phyloP scores from a whole-genome alignment of 1,140 invertebrate genomes.

The Apocrypta bakeri region DNA sequence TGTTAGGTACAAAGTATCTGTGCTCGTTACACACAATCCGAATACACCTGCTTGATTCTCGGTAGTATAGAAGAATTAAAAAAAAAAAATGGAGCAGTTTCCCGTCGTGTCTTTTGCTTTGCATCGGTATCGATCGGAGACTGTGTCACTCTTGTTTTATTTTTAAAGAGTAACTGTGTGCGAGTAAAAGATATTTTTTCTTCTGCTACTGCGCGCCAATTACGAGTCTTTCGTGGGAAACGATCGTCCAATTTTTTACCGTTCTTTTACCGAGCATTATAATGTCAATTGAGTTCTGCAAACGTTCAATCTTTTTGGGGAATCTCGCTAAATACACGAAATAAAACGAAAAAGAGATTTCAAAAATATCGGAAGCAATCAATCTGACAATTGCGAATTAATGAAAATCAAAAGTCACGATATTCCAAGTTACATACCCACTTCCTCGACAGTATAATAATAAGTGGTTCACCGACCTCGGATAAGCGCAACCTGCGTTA shows the following conservation, averaged over 20 bases:
- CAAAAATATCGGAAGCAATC: too few relatives aligned
- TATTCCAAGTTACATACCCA: too few relatives aligned
- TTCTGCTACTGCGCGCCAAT: not conserved
- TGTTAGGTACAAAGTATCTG: too few relatives aligned
- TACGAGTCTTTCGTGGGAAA: not conserved
- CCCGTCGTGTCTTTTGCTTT: not conserved
- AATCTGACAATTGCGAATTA: too few relatives aligned
- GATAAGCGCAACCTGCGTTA: not conserved
- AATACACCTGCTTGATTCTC: too few relatives aligned
- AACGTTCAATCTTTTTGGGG: too few relatives aligned
- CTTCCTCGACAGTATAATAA: not conserved
- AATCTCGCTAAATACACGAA: too few relatives aligned
- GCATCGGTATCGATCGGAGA: not conserved
- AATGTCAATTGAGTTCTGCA: not conserved
- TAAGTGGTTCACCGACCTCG: not conserved
- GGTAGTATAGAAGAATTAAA: not conserved
- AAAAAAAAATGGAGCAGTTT: not conserved
- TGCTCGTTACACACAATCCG: too few relatives aligned
- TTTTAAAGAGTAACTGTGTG: conserved; percentile 23
- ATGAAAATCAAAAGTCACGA: too few relatives aligned
- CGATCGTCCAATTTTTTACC: not conserved
- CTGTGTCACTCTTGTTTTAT: conserved; percentile 10
- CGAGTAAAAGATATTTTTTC: conserved; percentile 5
- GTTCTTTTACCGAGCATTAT: not conserved
- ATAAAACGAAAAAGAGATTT: too few relatives aligned